These are phyloP conservation scores for Halocaridina rubra DNA, from an alignment of 2,888 invertebrate species.

Conservation along the genomic window DNA sequence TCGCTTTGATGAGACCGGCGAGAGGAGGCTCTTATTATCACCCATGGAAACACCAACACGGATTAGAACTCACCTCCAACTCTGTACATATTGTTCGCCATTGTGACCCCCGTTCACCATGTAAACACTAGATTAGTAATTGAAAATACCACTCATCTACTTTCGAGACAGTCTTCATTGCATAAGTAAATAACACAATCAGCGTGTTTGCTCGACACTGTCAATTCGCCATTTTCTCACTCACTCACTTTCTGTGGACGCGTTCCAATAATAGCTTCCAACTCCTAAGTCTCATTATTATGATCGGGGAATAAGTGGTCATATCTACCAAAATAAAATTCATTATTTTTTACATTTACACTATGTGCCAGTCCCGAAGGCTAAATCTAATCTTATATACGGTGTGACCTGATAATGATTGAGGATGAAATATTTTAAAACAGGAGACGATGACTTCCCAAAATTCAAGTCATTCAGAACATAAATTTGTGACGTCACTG, in stretches of 20 bases:
- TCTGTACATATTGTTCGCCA: slow-evolving; percentile 55
- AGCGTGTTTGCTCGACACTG: slow-evolving; percentile 41
- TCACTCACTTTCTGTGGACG: slow-evolving; percentile 55
- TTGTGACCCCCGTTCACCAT: slow-evolving; percentile 50
- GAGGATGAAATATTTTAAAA: slow-evolving; percentile 41
- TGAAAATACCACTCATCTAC: slow-evolving; percentile 22
- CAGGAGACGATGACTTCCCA: background rate
- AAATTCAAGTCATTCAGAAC: slow-evolving; percentile 39
- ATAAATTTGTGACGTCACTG: slow-evolving; percentile 58
- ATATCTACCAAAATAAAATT: too few relatives aligned
- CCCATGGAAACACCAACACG: background rate
- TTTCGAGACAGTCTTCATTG: slow-evolving; percentile 43
- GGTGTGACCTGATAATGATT: too few relatives aligned
- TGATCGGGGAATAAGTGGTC: too few relatives aligned
- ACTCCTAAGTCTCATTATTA: too few relatives aligned
- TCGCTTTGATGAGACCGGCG: too few relatives aligned
- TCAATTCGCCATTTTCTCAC: slow-evolving; percentile 60
- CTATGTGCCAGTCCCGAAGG: too few relatives aligned
- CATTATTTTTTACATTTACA: too few relatives aligned
- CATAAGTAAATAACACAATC: slow-evolving; percentile 32
- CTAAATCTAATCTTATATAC: too few relatives aligned
- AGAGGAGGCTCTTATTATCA: too few relatives aligned
- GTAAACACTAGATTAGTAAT: slow-evolving; percentile 14
- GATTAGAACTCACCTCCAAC: slow-evolving; percentile 48
- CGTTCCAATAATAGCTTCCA: slow-evolving; percentile 55